Evolutionary conservation across 2,113 vertebrate genomes (phyloP), one percentile per base, ranked within the genome.

Genomic region (Lathamus discolor): DNA sequence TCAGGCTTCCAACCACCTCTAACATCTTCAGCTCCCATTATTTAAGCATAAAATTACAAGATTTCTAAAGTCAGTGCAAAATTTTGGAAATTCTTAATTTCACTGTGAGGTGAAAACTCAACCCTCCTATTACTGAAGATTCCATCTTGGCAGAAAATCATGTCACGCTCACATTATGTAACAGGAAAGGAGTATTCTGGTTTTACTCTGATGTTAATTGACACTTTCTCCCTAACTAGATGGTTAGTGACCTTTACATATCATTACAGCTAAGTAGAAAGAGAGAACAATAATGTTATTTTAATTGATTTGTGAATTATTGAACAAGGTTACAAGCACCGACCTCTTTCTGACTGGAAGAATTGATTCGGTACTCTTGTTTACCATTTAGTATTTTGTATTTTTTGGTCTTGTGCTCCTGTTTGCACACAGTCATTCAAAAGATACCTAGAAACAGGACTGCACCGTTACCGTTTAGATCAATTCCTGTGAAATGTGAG

Each of bases 281-380:
- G 95, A 90, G 91, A 97, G 92, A 97, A 97, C 96, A 96, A 97
- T 97, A 98, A 98, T 97, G 97, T 95, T 97, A 97, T 98, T 98
- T 98, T 98, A 98, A 98, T 98, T 98, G 97, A 98, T 98, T 97
- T 97, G 96, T 98, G 96, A 98, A 98, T 98, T 98, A 98, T 98
- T 98, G 97, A 98, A 95, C 84, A 97, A 87, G 61, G 31, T 93
- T 95, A 96, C 78, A 89, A 96, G 96, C 94, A 95, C 86, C 5
- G 37, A 96, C 72, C 72, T 68, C 64, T 97, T 89, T 95, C 92
- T 94, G 76, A 89, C 68, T 91, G 55, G 35, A 95, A 97, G 69
- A 97, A 96, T 94, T 92, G 83, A 96, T 96, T 96, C 90, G 9
- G 16, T 39, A 88, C 52, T 97, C 73, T 92, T 93, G 55, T 92